These are phyloP conservation scores for Sinocyclocheilus anophthalmus DNA, from an alignment of 2,113 vertebrate genomes.

Conservation along the genomic window DNA sequence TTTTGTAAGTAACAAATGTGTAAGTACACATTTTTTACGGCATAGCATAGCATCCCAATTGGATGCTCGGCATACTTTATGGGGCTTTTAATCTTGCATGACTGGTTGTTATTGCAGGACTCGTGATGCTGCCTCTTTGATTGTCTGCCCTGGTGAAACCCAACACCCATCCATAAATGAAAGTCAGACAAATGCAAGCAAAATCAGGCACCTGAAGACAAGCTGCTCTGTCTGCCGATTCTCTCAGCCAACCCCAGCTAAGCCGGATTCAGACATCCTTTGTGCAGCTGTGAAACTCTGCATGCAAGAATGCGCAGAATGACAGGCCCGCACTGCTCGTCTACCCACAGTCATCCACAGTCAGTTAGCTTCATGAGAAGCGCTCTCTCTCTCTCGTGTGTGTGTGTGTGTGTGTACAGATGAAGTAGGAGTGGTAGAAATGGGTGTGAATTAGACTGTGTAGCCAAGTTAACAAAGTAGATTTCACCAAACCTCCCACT, in stretches of 20 bases:
- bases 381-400: no score
- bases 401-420: not conserved
- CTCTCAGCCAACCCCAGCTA: not conserved
- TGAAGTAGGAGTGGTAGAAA: constrained; percentile 24
- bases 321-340: constrained; percentile 3
- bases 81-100: not conserved
- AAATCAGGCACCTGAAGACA: constrained; percentile 3
- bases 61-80: no score
- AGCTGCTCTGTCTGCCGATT: not conserved
- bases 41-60: not conserved
- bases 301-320: constrained; percentile 12
- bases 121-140: not conserved
- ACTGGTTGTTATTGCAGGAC: not conserved
- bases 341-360: constrained; percentile 1
- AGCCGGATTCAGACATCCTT: not conserved
- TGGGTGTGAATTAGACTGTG: not conserved
- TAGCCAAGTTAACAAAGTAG: not conserved
- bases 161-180: not conserved
- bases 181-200: not conserved
- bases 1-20: not conserved
- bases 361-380: constrained; percentile 20
- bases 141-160: not conserved
- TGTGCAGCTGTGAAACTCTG: constrained; percentile 9
- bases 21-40: not conserved
- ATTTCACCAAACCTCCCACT: not conserved